Evolutionary conservation across 2,797 vertebrate species (phyloP), one percentile per base, ranked within the genome.

Genomic region (Emydoidea blandingii): DNA sequence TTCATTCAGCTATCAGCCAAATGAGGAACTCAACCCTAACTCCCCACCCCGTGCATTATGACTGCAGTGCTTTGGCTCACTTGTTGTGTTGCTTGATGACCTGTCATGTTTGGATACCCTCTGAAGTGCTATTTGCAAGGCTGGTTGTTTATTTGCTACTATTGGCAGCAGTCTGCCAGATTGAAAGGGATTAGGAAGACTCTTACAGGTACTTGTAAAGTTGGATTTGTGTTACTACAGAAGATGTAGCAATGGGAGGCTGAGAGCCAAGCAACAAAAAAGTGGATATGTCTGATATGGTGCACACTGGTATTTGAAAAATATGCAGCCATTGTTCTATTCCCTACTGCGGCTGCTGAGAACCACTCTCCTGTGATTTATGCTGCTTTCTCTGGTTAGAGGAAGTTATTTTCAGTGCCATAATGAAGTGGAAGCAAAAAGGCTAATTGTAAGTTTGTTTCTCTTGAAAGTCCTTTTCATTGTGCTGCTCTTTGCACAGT

Each of bases 131-230:
- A 89, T 95, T 96, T 96, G 34, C 62, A 82, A 89, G 81, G 50
- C 50, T 79, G 34, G 23, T 92, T 88, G 52, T 78, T 91, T 92
- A 52, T 95, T 95, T 93, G 82, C 81, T 86, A 41, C 34, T 34
- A 14, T 85, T 95, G 81, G 21, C 68, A 79, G 92, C 59, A 88
- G 12, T 74, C 92, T 92, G 59, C n/a, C 68, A 91, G n/a, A 87
- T 19, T 82, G 86, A 93, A 88, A 88, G 90, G 82, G 90, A 95
- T 95, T 97, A 92, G 88, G 81, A 91, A 41, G 79, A 80, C 50
- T 82, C 10, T 91, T 92, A 87, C 23, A 94, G 62, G 68, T 68
- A 27, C 53, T 90, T 96, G 74, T 88, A 95, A 93, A 83, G 83
- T 80, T 56, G 34, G 62, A 88, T 96, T 96, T 96, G 79, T 92